These are phyloP conservation scores for Heliopora coerulea DNA, from an alignment of 92 coral and sea anemone genomes.

Conservation along the genomic window DNA sequence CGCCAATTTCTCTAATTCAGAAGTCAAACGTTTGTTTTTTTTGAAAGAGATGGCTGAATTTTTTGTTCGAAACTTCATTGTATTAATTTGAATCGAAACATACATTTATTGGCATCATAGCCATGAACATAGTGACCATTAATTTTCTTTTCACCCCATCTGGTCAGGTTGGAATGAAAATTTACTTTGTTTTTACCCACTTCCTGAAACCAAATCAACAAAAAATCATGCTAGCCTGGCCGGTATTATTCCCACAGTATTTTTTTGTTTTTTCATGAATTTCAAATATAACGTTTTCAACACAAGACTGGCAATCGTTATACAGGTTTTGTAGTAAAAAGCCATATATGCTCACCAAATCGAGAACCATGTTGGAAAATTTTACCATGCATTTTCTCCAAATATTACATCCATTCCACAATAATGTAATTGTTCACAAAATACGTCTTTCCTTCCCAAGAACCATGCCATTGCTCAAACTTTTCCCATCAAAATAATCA, in stretches of 20 bases:
- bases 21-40: too few relatives aligned
- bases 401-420: constrained; percentile 33
- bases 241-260: constrained; percentile 18
- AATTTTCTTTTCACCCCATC: constrained; percentile 17
- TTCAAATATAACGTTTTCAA: constrained; percentile 8
- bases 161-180: background rate
- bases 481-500: background rate
- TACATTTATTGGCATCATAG: constrained; percentile 8
- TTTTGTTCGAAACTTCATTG: constrained; percentile 7
- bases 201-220: constrained; percentile 28
- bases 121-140: constrained; percentile 24
- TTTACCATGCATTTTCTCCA: constrained; percentile 11
- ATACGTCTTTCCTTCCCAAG: background rate
- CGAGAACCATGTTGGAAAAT: constrained; percentile 12
- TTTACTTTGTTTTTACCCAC: background rate
- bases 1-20: too few relatives aligned
- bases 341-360: constrained; percentile 7
- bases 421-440: constrained; percentile 24
- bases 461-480: constrained; percentile 21
- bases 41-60: too few relatives aligned
- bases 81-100: constrained; percentile 22
- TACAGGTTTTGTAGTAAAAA: constrained; percentile 19
- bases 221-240: constrained; percentile 19
- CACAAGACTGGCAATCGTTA: constrained; percentile 13
- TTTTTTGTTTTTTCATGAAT: constrained; percentile 24